phyloP scores from a whole-genome alignment of 1,140 invertebrate species.

The Drosophila pectinifera region DNA sequence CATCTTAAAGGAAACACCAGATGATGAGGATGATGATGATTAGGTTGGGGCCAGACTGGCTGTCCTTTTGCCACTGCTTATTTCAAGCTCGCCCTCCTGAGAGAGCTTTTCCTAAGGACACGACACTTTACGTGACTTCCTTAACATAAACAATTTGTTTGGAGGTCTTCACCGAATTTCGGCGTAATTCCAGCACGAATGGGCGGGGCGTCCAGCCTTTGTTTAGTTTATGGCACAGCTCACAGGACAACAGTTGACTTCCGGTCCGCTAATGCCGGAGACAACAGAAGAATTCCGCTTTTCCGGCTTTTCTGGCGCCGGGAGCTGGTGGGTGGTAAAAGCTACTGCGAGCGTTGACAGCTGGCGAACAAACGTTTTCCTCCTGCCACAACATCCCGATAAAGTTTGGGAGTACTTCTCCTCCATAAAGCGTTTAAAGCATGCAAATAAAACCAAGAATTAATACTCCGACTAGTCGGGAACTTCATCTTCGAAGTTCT shows the following conservation, averaged over 20 bases:
- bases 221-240: constrained; percentile 61
- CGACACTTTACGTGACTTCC: constrained; percentile 70
- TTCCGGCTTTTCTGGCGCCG: constrained; percentile 18
- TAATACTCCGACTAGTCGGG: constrained; percentile 49
- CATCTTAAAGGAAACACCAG: constrained; percentile 26
- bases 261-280: constrained; percentile 61
- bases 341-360: constrained; percentile 53
- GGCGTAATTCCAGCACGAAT: constrained; percentile 22
- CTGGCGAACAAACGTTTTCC: constrained; percentile 45
- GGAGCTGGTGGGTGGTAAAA: constrained; percentile 9
- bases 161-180: constrained; percentile 37
- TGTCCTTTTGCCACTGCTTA: constrained; percentile 17
- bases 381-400: constrained; percentile 41
- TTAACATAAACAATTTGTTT: constrained; percentile 73
- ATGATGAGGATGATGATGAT: constrained; percentile 34
- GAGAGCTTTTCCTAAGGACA: constrained; percentile 30
- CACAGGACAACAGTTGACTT: constrained; percentile 59
- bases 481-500: constrained; percentile 53
- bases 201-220: constrained; percentile 40
- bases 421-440: constrained; percentile 63
- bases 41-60: constrained; percentile 9
- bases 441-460: constrained; percentile 41
- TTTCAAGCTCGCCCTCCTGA: constrained; percentile 22
- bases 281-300: constrained; percentile 44
- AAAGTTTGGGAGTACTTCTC: constrained; percentile 49